Base-by-base conservation (phyloP, 1,140 invertebrate species). In the Dendroctonus valens region DNA sequence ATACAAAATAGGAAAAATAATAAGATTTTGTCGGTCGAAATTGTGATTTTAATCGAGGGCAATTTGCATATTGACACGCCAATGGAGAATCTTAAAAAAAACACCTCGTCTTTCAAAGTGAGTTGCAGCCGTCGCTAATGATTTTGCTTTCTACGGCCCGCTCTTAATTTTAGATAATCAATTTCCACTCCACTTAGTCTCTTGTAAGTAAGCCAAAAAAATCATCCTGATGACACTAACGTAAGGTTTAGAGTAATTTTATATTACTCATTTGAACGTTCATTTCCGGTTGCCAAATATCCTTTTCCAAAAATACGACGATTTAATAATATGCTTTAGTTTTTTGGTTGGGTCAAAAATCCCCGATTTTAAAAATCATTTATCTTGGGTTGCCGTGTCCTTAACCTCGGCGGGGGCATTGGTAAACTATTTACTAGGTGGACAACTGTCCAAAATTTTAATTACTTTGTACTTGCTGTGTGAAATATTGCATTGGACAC, bases 91-190 rank as follows among this genome's bases (percentile, higher is more conserved):
- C 12, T 9, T 55, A 40, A 11, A 9, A 59, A 59, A 59, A 59
- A 9, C 6, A 5, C 12, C 40, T 48, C 12, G 38, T 26, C 40
- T 58, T 42, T 59, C 26, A 49, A 49, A 39, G 26, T 37, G n/a
- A 15, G 39, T 59, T 59, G 42, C 57, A 59, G 44, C 42, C 11
- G 44, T 49, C n/a, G 41, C 44, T 59, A 49, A 49, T 59, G 44
- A 59, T 48, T 57, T 59, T 39, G 42, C 59, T 61, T 61, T 61
- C 59, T 61, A 51, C 48, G 59, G 49, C 44, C 46, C 15, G 58
- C 37, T 61, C 52, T 51, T 61, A 61, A 61, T 40, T 61, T 61
- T 61, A 61, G 59, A 61, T 52, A 51, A 61, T 61, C 59, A 61
- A 61, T 61, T 61, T 61, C 59, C 39, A 61, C 49, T 61, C 59